Percentiles rank a stretch among this genome's conserved stretches.
Conservation (phyloP, 2,888 invertebrate genomes). For the Agrypnus murinus region DNA sequence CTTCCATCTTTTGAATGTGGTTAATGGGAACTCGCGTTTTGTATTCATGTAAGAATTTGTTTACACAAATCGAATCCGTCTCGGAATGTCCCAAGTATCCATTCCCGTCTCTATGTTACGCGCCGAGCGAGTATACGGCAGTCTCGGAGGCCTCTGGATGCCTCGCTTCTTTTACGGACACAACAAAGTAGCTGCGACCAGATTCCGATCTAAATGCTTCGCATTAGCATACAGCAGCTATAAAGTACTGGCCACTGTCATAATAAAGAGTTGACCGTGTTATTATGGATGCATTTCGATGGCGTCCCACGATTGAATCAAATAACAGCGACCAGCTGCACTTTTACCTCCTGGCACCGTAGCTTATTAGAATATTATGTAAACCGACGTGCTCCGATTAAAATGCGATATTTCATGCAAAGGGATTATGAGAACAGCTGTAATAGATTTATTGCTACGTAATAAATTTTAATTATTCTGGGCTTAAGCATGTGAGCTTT, state of each 20-base stretch:
- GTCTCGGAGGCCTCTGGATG: conserved; percentile 11
- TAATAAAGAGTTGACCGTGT: conserved; percentile 62
- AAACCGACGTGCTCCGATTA: conserved; percentile 65
- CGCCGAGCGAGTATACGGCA: conserved; percentile 6
- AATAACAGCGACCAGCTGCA: conserved; percentile 58
- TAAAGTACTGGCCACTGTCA: conserved; percentile 63
- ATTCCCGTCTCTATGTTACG: conserved; percentile 21
- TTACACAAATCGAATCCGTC: conserved; percentile 53
- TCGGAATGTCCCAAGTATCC: conserved; percentile 53
- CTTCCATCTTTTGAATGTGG: conserved; percentile 22
- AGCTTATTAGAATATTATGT: conserved; percentile 67
- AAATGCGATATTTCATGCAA: conserved; percentile 63
- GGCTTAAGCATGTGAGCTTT: conserved; percentile 2
- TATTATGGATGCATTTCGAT: conserved; percentile 64
- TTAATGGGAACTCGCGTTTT: conserved; percentile 40
- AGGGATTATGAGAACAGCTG: conserved; percentile 51
- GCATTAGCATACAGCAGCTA: conserved; percentile 70
- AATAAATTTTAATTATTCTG: conserved; percentile 38
- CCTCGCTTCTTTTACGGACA: conserved; percentile 44
- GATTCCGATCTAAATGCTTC: conserved; percentile 71
- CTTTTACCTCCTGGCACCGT: conserved; percentile 57
- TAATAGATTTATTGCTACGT: conserved; percentile 41
- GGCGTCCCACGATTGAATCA: conserved; percentile 58
- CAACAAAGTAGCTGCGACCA: conserved; percentile 68
- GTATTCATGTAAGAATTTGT: conserved; percentile 56